phyloP scores from a whole-genome alignment of 2,113 vertebrate genomes.

The Ariopsis seemanni region DNA sequence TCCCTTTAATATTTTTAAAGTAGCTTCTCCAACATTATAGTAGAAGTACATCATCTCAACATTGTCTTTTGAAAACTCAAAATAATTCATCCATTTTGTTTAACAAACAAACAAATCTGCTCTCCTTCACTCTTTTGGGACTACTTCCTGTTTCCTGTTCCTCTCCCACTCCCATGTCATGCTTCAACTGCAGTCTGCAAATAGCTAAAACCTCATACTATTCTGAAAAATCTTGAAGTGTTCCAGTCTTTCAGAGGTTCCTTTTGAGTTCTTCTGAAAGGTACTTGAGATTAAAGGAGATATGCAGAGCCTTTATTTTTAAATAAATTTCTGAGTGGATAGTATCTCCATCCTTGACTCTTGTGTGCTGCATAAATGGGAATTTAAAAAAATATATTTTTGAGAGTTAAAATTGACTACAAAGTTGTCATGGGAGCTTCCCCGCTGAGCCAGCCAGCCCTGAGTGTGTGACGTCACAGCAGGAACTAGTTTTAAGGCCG shows the following conservation, averaged over 20 bases:
- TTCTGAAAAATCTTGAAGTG: not conserved
- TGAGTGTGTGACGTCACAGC: too few relatives aligned
- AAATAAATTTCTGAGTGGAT: too few relatives aligned
- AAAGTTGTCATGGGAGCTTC: too few relatives aligned
- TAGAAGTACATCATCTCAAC: not conserved
- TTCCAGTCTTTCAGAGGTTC: not conserved
- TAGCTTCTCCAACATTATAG: not conserved
- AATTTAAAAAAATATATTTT: too few relatives aligned
- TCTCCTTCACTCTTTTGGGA: not conserved
- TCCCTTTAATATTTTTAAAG: not conserved
- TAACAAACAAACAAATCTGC: not conserved
- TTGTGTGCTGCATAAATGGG: too few relatives aligned
- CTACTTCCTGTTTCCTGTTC: slow-evolving; percentile 4
- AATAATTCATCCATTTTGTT: not conserved
- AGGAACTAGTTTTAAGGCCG: too few relatives aligned
- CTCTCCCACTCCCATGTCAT: too few relatives aligned
- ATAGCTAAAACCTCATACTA: not conserved
- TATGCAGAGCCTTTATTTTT: too few relatives aligned
- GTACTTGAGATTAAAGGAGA: not conserved
- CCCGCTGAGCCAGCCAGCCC: too few relatives aligned
- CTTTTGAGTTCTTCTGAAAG: not conserved
- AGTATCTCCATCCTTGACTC: too few relatives aligned
- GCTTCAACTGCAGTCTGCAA: not conserved
- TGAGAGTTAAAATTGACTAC: too few relatives aligned
- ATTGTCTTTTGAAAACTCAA: not conserved